Evolutionary conservation across 2,113 vertebrate genomes (phyloP), one percentile per base, ranked within the genome.

Genomic region (Formicarius rufipectus): DNA sequence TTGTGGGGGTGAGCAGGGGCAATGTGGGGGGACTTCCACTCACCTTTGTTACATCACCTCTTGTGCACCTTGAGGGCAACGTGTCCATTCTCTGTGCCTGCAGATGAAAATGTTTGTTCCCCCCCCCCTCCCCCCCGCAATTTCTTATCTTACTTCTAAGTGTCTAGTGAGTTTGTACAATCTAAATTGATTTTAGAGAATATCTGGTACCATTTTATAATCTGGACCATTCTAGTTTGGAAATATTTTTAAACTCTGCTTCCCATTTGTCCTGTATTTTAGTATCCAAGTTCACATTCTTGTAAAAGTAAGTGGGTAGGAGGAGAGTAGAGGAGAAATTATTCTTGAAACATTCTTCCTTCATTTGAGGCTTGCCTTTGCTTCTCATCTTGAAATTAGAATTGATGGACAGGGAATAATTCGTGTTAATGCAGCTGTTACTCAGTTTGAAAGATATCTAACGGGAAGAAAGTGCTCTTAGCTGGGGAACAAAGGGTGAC

Each of bases 401-500:
- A 93, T 39, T 63, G 53, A 85, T 73, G 58, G 42, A 28, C 44
- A 88, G 84, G 74, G 58, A 88, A 84, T 78, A 89, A 87, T 50
- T 40, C 13, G 5, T 91, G 42, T 81, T 94, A 95, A 90, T 87
- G 50, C 14, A 91, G 49, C 35, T 90, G 40, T 79, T 94, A 63
- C 19, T 94, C 59, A 81, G n/a, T 84, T 74, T 87, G 83, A 96
- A 93, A 91, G 49, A 71, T 45, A 28, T 64, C 49, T 58, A 92
- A 84, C 3, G 7, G 39, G 59, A 94, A 63, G 47, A 22, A 31
- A 84, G 39, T 33, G 69, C 49, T 74, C 76, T 95, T 90, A 93
- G 64, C 64, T 96, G 76, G 68, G 74, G 80, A 94, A 83, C 66
- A 91, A 89, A 45, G 24, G 84, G 91, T 96, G 66, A 84, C 79